Conservation (phyloP, 2,888 invertebrate species). For the Amblyteles armatorius region DNA sequence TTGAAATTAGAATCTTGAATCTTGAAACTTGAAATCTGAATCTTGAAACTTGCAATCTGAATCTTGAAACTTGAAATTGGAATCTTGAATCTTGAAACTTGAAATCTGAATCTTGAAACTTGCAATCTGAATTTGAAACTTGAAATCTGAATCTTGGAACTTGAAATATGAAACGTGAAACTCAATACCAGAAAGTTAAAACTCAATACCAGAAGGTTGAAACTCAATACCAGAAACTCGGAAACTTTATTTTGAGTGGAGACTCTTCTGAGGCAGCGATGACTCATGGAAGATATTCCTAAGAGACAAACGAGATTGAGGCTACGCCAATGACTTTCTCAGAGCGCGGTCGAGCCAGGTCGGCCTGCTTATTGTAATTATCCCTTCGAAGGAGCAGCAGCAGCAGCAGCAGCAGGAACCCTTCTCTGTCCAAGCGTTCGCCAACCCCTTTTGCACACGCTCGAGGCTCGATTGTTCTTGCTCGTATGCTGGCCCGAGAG, state of each 20-base stretch:
- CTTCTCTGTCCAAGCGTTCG: slow-evolving; percentile 67
- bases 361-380: slow-evolving; percentile 81
- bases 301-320: slow-evolving; percentile 35
- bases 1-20: too few species aligned
- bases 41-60: too few species aligned
- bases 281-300: slow-evolving; percentile 6
- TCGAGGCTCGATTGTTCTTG: slow-evolving; percentile 80
- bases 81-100: too few species aligned
- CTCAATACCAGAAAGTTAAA: too few species aligned
- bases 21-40: too few species aligned
- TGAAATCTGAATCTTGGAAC: too few species aligned
- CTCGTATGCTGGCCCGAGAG: slow-evolving; percentile 73
- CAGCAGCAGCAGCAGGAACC: slow-evolving; percentile 65
- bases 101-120: too few species aligned
- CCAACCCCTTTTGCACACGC: slow-evolving; percentile 76
- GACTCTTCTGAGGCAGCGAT: slow-evolving; percentile 13
- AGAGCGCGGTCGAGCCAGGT: slow-evolving; percentile 73
- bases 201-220: background rate
- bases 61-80: too few species aligned
- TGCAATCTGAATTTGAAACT: too few species aligned
- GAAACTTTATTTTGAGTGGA: background rate
- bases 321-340: slow-evolving; percentile 77
- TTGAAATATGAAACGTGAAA: background rate
- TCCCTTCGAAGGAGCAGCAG: slow-evolving; percentile 76
- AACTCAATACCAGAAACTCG: background rate